Conservation (phyloP, 2,888 invertebrate species). For the Meganola albula region DNA sequence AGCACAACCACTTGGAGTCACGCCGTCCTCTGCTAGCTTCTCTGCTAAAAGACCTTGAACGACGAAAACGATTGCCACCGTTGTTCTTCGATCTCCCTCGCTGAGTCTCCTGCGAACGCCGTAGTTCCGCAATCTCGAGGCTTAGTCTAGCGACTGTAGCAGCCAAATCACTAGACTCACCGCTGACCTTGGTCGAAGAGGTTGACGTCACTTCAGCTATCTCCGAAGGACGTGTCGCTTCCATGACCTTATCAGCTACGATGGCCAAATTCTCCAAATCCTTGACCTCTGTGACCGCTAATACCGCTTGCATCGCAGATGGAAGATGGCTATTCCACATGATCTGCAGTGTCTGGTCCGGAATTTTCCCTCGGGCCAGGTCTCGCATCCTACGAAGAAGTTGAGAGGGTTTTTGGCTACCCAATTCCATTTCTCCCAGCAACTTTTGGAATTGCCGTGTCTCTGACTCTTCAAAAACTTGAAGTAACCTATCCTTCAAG, state of each 20-base stretch:
- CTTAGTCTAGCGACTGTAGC: too few relatives aligned
- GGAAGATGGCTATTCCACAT: background rate
- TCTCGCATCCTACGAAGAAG: slow-evolving; percentile 2
- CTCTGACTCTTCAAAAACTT: background rate
- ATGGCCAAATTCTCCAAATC: background rate
- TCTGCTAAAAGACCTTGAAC: too few relatives aligned
- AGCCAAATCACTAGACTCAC: too few relatives aligned
- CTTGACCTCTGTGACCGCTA: background rate
- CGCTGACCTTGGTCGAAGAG: too few relatives aligned
- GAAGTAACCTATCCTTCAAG: background rate
- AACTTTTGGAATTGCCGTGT: slow-evolving; percentile 1
- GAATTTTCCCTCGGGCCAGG: background rate
- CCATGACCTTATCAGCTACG: slow-evolving; percentile 1
- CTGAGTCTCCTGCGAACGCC: too few relatives aligned
- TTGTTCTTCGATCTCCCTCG: too few relatives aligned
- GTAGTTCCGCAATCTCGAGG: too few relatives aligned
- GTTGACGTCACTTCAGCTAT: too few relatives aligned
- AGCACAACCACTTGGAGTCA: too few relatives aligned
- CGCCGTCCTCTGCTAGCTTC: too few relatives aligned
- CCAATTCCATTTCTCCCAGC: background rate
- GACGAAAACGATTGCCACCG: too few relatives aligned
- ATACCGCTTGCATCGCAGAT: background rate
- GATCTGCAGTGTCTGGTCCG: background rate
- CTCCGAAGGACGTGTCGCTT: too few relatives aligned
- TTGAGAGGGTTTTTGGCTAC: slow-evolving; percentile 1